Base-by-base conservation (phyloP, 2,113 vertebrate genomes). In the Sula dactylatra region DNA sequence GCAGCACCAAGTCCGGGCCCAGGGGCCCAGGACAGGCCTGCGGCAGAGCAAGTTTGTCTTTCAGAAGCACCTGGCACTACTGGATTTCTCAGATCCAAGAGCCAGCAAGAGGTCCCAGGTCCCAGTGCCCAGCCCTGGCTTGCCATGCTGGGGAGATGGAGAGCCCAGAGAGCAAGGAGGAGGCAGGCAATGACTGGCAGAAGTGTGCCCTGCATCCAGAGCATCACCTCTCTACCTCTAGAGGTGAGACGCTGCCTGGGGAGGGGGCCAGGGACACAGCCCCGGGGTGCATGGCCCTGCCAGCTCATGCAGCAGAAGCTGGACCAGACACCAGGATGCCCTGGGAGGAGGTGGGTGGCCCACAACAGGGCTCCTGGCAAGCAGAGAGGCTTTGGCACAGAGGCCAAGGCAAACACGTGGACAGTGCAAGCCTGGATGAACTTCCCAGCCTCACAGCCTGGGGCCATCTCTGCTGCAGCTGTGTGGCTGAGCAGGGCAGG, bases 161-260 rank as follows among this genome's bases (percentile, higher is more conserved):
- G 24, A 58, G 42, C 64, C 24, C 13, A 5, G 5, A 97, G 73
- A 98, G 98, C 40, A 54, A 97, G 10, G 94, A 91, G 70, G 97
- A 94, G 10, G 91, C 66, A 40, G 94, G 88, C 10, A 69, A 97
- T 42, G 97, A 97, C 70, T 98, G 98, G 97, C 97, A 98, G 44
- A 98, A 98, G 82, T 94, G 96, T 8, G 98, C 97, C 52, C 97
- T 96, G 4, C 86, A 97, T 78, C 86, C 97, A 34, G 98, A 98
- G 90, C 98, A 98, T 36, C 98, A 97, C 85, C 96, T 97, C 84
- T 97, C 98, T 66, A 93, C 94, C 93, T 94, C 98, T 55, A 96
- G 98, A 97, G 98, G 99, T 98, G 74, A 94, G 74, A 36, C 34
- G 44, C 34, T 58, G 54, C 32, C 27, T 18, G 38, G 27, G 62